Percentiles rank a stretch among this genome's conserved stretches.
Conservation (phyloP, 2,113 vertebrate genomes). For the Cygnus atratus region DNA sequence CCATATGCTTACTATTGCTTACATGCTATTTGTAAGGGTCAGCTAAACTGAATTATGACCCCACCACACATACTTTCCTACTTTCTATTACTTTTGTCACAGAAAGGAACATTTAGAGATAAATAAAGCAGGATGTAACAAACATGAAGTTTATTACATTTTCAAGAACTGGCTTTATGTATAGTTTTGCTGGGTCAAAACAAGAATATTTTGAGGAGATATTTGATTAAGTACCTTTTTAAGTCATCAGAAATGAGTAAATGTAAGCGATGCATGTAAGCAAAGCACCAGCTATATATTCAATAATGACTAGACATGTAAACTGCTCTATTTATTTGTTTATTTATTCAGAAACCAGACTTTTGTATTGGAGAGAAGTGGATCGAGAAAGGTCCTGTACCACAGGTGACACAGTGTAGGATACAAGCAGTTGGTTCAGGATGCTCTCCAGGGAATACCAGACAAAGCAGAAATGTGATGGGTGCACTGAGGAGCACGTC, state of each 20-base stretch:
- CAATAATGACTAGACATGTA: background rate
- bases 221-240: background rate
- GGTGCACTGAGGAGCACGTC: too few relatives aligned
- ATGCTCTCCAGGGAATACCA: background rate
- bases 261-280: background rate
- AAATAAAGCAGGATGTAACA: background rate
- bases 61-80: background rate
- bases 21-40: constrained; percentile 3
- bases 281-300: background rate
- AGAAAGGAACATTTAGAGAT: background rate
- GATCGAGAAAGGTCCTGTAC: constrained; percentile 64
- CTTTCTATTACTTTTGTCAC: background rate
- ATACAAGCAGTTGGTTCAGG: constrained; percentile 28
- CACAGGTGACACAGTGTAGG: constrained; percentile 67
- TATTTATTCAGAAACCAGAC: background rate
- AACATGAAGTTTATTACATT: background rate
- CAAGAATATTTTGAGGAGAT: background rate
- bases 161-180: background rate
- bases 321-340: background rate
- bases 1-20: constrained; percentile 48
- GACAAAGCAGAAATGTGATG: background rate
- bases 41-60: constrained; percentile 26
- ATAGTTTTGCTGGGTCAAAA: background rate
- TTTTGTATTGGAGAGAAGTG: background rate
- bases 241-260: background rate